These are phyloP conservation scores for Tympanoctomys barrerae DNA, from an alignment of 2,797 vertebrate species.

Conservation along the genomic window DNA sequence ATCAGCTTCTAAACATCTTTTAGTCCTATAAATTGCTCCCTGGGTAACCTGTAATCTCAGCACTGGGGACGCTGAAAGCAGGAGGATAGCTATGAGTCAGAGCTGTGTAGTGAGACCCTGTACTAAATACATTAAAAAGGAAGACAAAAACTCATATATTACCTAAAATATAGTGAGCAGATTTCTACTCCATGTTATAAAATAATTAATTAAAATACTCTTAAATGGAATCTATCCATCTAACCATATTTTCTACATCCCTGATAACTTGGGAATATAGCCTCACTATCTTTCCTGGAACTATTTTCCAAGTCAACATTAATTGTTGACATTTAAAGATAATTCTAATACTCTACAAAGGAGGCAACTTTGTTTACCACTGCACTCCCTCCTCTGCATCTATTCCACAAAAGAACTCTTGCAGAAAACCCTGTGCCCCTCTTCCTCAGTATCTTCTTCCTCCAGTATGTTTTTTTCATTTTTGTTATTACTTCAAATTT, in stretches of 20 bases:
- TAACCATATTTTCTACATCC: background rate
- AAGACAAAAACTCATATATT: background rate
- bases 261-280: background rate
- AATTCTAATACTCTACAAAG: background rate
- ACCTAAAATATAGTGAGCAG: background rate
- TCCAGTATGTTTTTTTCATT: background rate
- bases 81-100: no score
- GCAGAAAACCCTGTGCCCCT: background rate
- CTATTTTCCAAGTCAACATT: background rate
- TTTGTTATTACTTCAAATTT: background rate
- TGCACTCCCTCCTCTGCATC: background rate
- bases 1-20: background rate
- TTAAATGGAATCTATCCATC: background rate
- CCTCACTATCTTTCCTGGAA: background rate
- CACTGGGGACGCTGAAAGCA: no score
- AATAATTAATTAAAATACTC: background rate
- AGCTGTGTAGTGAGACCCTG: no score
- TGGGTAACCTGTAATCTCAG: background rate
- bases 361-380: background rate
- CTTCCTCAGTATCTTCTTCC: background rate
- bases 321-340: background rate
- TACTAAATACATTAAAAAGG: no score
- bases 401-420: accelerated
- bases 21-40: background rate
- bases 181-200: background rate